phyloP scores from a whole-genome alignment of 2,888 invertebrate genomes.

The Limulus polyphemus region DNA sequence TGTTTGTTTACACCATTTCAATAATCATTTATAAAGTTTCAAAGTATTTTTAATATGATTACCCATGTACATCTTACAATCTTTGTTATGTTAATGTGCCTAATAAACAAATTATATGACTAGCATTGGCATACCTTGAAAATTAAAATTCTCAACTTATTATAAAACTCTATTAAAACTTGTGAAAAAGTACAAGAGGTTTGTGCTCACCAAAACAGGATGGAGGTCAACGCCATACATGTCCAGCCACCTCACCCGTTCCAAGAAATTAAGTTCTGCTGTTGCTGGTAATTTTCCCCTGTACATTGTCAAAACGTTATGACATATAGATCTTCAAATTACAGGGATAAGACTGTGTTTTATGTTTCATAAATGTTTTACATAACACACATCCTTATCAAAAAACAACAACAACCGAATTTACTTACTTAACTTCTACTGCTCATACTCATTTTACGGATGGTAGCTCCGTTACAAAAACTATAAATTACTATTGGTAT shows the following conservation, averaged over 20 bases:
- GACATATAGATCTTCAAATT: no score
- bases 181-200: neutral
- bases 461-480: no score
- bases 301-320: slow-evolving; percentile 24
- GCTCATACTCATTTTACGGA: no score
- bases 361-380: no score
- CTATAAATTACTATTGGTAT: no score
- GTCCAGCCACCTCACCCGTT: slow-evolving; percentile 96
- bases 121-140: neutral
- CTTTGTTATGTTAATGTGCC: no score
- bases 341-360: no score
- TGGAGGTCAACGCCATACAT: slow-evolving; percentile 97
- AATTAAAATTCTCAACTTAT: neutral
- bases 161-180: neutral
- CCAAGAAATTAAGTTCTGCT: slow-evolving; percentile 86
- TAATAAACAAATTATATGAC: no score
- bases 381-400: no score
- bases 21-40: neutral
- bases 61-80: neutral
- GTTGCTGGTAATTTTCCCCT: slow-evolving; percentile 79
- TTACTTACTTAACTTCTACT: no score
- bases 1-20: no score
- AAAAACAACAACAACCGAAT: no score
- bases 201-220: slow-evolving; percentile 54
- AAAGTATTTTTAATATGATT: neutral